These are phyloP conservation scores for Apus apus DNA, from an alignment of 2,113 vertebrate genomes.

Conservation along the genomic window DNA sequence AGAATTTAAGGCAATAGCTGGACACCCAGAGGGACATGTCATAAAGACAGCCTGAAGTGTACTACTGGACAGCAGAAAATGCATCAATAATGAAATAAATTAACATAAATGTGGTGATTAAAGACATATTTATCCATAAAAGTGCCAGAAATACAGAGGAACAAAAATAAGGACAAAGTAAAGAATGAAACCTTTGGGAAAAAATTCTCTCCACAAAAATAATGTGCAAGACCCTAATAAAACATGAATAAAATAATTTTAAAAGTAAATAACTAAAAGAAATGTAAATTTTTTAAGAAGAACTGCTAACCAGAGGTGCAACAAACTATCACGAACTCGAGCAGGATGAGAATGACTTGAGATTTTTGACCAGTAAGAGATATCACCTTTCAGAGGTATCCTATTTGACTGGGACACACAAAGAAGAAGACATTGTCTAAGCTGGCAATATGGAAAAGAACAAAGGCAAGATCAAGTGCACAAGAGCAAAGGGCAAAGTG, in stretches of 20 bases:
- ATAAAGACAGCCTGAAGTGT: background rate
- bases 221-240: background rate
- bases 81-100: background rate
- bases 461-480: conserved; percentile 24
- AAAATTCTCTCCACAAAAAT: background rate
- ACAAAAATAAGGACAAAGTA: background rate
- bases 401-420: background rate
- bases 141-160: background rate
- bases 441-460: background rate
- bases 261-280: background rate
- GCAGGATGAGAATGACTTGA: background rate
- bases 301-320: background rate
- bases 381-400: background rate
- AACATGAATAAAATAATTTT: background rate
- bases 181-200: background rate
- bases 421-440: background rate
- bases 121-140: background rate
- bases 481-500: conserved; percentile 19
- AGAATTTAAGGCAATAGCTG: background rate
- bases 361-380: background rate
- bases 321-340: background rate
- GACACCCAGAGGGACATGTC: background rate
- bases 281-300: background rate
- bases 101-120: background rate
- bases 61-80: background rate